Base-by-base conservation (phyloP, 2,888 invertebrate genomes). In the Tipula helvola region DNA sequence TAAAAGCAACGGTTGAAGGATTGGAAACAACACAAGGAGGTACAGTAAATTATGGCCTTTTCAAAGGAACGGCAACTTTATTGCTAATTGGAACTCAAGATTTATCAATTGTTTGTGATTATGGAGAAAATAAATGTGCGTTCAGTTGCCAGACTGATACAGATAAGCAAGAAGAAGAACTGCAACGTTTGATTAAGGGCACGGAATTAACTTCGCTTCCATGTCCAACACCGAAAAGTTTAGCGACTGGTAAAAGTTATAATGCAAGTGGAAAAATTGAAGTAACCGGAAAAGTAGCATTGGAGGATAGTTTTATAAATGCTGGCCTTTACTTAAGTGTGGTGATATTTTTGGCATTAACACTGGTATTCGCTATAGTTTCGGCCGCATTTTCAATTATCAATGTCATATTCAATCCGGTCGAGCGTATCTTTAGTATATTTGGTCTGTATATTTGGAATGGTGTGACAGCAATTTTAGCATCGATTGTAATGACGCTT, bases 391-490 rank as follows among this genome's bases (percentile, higher is more conserved):
- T 94, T 89, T 92, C 94, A 13, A 89, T 94, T 10, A 92, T 93
- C 89, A 95, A 95, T 89, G 92, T 93, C 2, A 92, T 93, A 57
- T 92, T 92, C 12, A 94, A 93, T 89, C 95, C 95, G 1, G 92
- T 94, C 4, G 93, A 94, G 90, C 92, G 92, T 36, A 88, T 89
- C 87, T 89, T 89, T 8, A 89, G 89, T 83, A 88, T 89, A 18
- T 91, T 92, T 87, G 94, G 94, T 2, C 90, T 95, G 10, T 94
- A 93, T 89, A 89, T 94, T 13, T 95, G 94, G 93, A 94, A 94
- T 89, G 91, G 90, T 4, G 88, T 93, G 41, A 93, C 94, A 36
- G 89, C 89, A 28, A 88, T 88, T 83, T 88, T 88, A 44, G 88
- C 89, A 16, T 86, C 91, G 5, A 28, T 92, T 28, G 88, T 90